Base-by-base conservation (phyloP, 2,113 vertebrate species). In the Psittacara wagleri region DNA sequence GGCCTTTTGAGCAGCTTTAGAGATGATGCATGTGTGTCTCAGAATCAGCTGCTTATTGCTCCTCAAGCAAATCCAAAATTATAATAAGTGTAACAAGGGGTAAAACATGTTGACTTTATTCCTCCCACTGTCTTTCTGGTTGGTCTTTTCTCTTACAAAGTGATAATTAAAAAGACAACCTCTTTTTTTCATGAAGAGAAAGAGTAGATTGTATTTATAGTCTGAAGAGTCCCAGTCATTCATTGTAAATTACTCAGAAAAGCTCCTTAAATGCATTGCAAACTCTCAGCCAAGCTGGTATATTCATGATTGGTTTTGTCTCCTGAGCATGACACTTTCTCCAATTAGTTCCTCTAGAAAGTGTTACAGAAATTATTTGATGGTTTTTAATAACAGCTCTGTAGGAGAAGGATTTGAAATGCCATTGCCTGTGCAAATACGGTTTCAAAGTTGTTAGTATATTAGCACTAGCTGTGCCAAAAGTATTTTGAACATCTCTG, bases 231-330 rank as follows among this genome's bases (percentile, higher is more conserved):
- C 83, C 77, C 81, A 95, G 91, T 87, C 77, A 69, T 86, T 97
- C 88, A 70, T 72, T 95, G 91, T 91, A 95, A 93, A 94, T 90
- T 96, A 73, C 88, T 86, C 67, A 57, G 85, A 90, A 80, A 74
- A 90, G 72, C 92, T 95, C 88, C 94, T 94, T 94, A 86, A 95
- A 93, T 95, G 82, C 86, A 69, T 89, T 83, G 91, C 69, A 84
- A 27, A 91, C 92, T 95, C 93, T 95, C 81, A 92, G 70, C 77
- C 86, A 89, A 89, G 78, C 83, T 91, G 77, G 70, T 95, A 66
- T 82, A 52, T 83, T 75, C 64, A 83, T 82, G 84, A 86, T 94
- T 78, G 66, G 29, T 91, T 94, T 95, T 90, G 54, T 92, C 82
- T 95, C 91, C 75, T 74, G 72, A 91, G 72, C 70, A 83, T 82